Evolutionary conservation across 2,113 vertebrate genomes (phyloP).

Genomic region (Murina feae): DNA sequence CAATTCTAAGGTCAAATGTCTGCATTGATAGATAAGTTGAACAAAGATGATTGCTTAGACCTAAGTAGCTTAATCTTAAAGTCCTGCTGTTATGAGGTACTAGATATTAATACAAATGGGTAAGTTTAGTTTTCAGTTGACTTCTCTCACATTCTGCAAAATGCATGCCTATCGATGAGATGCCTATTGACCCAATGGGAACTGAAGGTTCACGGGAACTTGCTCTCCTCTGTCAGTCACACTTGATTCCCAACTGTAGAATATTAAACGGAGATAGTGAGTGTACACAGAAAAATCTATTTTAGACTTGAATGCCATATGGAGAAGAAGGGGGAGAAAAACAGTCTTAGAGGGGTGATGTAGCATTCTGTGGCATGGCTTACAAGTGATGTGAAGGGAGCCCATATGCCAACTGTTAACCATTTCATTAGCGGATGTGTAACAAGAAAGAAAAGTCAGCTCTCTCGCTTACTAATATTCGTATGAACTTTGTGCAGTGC

Average conservation of each 20-base stretch:
- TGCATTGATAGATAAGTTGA: background rate
- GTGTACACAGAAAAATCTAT: background rate
- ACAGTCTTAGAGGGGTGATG: conserved; percentile 16
- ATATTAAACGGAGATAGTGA: background rate
- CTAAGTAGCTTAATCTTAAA: background rate
- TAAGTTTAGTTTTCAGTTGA: background rate
- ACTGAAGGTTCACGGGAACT: background rate
- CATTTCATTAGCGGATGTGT: conserved; percentile 35
- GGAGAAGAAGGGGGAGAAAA: conserved; percentile 22
- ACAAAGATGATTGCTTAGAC: background rate
- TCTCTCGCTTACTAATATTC: background rate
- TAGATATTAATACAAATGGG: background rate
- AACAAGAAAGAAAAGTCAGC: background rate
- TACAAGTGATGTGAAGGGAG: background rate
- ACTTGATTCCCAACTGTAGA: background rate
- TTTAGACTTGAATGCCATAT: conserved; percentile 48
- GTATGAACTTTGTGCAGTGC: background rate
- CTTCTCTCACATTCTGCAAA: background rate
- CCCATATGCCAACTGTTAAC: background rate
- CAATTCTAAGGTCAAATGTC: background rate
- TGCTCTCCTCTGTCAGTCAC: background rate
- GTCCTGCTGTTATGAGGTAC: background rate
- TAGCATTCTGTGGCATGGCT: background rate
- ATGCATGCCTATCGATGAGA: background rate
- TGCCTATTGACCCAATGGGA: background rate